Base-by-base conservation (phyloP, 1,140 invertebrate species). In the Coelopa frigida region DNA sequence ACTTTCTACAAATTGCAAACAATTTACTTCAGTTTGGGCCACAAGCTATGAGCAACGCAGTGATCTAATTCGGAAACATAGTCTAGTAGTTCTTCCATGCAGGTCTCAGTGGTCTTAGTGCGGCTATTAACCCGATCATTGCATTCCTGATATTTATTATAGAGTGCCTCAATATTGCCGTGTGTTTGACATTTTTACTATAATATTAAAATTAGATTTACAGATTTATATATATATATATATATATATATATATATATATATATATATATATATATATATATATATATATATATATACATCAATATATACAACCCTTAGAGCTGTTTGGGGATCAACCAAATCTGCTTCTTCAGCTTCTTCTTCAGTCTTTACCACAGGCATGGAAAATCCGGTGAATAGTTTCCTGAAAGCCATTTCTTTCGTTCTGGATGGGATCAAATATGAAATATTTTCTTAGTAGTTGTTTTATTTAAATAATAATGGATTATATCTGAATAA, bases 51-150 rank as follows among this genome's bases (percentile, higher is more conserved):
- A 23, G 81, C 75, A 11, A 86, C 91, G 68, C 93, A 97, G 60
- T 93, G 85, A 70, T 97, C 93, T 12, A 95, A 76, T 57, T 89
- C 89, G 66, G 89, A 81, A 1, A 95, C 67, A 54, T 87, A 92
- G 72, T 96, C 92, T 52, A 92, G 80, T 3, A 96, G 69, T 70
- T 97, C 94, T 64, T 97, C 89, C 10, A 78, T 66, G 61, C 94
- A 97, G 1, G 79, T 90, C 73, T 96, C 93, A 0, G 81, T 71
- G 7, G 94, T 96, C 49, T 87, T 75, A 10, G 74, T 78, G 50
- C 78, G 77, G 17, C 85, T 85, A 57, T 81, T 85, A 0, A 97
- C 92, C 51, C 93, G 75, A 49, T 89, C 82, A 57, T 85, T 94
- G 68, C 94, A 97, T 31, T 78, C 77, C 49, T 85, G 80, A 42